Conservation (phyloP, 2,888 invertebrate species). For the Andrena praecox region DNA sequence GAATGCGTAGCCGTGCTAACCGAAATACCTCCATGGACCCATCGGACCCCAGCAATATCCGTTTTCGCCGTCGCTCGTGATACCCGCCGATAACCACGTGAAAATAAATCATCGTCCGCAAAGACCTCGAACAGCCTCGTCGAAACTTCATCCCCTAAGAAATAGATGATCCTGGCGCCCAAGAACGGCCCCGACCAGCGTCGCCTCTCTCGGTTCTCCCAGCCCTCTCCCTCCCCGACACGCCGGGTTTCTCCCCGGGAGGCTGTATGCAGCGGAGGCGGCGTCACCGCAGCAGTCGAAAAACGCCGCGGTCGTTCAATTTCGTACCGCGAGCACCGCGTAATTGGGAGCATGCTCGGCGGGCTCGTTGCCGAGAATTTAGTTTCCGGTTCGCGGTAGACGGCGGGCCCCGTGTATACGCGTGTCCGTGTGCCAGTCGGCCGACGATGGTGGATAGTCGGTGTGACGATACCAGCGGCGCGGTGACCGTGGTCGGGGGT, state of each 20-base stretch:
- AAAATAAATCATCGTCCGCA: no score
- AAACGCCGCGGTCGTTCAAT: constrained; percentile 79
- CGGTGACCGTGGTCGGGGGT: constrained; percentile 55
- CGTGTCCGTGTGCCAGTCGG: constrained; percentile 40
- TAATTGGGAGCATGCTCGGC: constrained; percentile 82
- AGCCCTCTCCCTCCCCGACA: background rate
- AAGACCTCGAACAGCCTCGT: background rate
- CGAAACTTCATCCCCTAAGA: background rate
- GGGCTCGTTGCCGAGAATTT: constrained; percentile 81
- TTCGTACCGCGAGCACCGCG: constrained; percentile 76
- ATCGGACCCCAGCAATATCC: no score
- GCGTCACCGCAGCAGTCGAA: constrained; percentile 71
- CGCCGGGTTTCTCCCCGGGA: constrained; percentile 3
- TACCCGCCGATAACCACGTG: no score
- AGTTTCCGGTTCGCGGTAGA: constrained; percentile 77
- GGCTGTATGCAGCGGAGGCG: constrained; percentile 6
- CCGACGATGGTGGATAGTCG: constrained; percentile 43
- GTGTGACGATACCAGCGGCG: constrained; percentile 47
- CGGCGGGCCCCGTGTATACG: constrained; percentile 35
- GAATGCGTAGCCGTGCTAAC: no score
- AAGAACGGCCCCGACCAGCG: background rate
- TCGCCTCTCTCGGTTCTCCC: background rate
- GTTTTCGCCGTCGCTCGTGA: no score
- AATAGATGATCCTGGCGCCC: background rate
- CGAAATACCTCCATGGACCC: no score